phyloP scores from a whole-genome alignment of 2,888 invertebrate species.

The Euplagia quadripunctaria region DNA sequence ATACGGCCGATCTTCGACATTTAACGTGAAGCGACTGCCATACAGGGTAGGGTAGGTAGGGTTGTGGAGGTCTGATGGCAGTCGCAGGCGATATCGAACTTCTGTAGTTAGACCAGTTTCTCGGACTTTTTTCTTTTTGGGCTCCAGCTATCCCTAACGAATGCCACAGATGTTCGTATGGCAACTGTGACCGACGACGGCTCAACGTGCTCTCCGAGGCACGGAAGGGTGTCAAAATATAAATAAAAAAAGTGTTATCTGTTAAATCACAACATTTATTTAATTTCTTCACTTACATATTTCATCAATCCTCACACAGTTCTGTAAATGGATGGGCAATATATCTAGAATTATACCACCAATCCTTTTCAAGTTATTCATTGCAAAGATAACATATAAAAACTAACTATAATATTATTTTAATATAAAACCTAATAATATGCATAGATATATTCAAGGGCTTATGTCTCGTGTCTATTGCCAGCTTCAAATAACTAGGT shows the following conservation, averaged over 20 bases:
- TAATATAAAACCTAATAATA: conserved; percentile 12
- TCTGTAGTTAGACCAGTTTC: no score
- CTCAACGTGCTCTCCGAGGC: no score
- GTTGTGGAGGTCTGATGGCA: no score
- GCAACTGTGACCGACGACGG: no score
- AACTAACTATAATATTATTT: conserved; percentile 9
- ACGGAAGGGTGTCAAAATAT: not conserved
- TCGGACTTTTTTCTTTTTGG: no score
- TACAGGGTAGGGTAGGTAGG: no score
- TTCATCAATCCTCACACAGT: not conserved
- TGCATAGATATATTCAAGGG: not conserved
- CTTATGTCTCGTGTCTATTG: not conserved
- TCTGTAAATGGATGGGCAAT: not conserved
- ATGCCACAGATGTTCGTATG: no score
- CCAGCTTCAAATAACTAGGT: no score
- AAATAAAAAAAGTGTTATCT: not conserved
- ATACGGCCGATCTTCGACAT: no score
- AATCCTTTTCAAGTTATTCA: not conserved
- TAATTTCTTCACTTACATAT: not conserved
- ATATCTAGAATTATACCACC: not conserved
- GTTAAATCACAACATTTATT: not conserved
- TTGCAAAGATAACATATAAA: conserved; percentile 13
- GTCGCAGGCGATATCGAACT: no score
- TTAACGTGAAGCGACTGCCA: no score
- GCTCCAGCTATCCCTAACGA: no score